Percentiles rank a stretch among this genome's conserved stretches.
These are phyloP conservation scores for Ptychochromis oligacanthus DNA, from an alignment of 2,113 vertebrate genomes.

Conservation along the genomic window DNA sequence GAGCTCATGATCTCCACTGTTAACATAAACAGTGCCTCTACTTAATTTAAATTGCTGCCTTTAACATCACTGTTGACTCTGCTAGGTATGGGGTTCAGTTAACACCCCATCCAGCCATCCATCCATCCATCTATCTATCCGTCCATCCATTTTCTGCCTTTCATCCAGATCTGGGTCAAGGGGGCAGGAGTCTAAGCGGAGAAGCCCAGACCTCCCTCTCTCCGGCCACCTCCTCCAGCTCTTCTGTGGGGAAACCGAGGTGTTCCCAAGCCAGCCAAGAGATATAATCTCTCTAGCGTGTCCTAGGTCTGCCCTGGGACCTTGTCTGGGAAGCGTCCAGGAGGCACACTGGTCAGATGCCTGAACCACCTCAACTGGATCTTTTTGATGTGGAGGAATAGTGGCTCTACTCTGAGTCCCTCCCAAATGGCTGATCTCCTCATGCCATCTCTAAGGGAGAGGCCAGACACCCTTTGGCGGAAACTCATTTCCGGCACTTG, in stretches of 20 bases:
- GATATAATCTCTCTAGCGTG: too few relatives aligned
- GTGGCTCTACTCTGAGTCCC: accelerated
- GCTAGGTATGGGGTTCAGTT: neutral
- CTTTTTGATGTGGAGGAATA: neutral
- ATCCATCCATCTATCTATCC: neutral
- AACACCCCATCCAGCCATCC: accelerated
- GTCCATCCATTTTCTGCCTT: neutral
- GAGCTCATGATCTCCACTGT: neutral
- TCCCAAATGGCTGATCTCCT: accelerated
- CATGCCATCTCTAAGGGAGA: too few relatives aligned
- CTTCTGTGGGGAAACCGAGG: neutral
- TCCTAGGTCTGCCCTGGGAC: too few relatives aligned
- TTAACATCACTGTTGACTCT: neutral
- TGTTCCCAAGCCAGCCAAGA: too few relatives aligned
- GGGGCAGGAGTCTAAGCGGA: neutral
- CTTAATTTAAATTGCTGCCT: neutral
- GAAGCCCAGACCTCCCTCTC: neutral
- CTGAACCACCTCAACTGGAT: neutral
- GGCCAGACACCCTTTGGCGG: too few relatives aligned
- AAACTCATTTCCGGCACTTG: too few relatives aligned
- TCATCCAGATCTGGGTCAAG: neutral
- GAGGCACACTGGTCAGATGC: neutral
- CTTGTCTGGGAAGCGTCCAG: neutral
- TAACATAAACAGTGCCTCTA: neutral
- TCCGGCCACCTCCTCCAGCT: neutral